Evolutionary conservation across 2,888 invertebrate species (phyloP).

Genomic region (Baronia brevicornis): DNA sequence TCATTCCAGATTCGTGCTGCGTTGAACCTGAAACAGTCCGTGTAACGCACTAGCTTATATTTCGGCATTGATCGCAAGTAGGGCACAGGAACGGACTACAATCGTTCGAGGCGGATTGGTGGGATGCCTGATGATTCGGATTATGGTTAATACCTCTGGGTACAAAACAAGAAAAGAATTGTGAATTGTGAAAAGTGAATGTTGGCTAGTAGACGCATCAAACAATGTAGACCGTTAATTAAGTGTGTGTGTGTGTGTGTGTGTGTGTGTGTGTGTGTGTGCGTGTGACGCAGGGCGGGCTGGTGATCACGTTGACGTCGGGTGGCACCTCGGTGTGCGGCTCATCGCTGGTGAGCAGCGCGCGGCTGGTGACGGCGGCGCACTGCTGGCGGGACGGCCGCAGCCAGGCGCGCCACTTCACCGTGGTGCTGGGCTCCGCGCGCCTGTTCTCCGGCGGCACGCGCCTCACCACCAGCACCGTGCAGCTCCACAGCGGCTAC

Average conservation of each 20-base stretch:
- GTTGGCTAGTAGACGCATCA: not conserved
- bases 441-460: slow-evolving; percentile 28
- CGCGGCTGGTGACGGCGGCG: slow-evolving; percentile 28
- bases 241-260: slow-evolving; percentile 22
- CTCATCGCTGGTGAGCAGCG: slow-evolving; percentile 27
- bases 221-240: slow-evolving; percentile 32
- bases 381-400: slow-evolving; percentile 32
- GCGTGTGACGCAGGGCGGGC: slow-evolving; percentile 29
- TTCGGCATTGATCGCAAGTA: too few species aligned
- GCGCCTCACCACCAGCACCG: slow-evolving; percentile 24
- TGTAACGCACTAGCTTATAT: too few species aligned
- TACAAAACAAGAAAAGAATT: too few species aligned
- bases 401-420: slow-evolving; percentile 28
- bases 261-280: slow-evolving; percentile 21
- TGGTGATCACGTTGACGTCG: slow-evolving; percentile 24
- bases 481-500: slow-evolving; percentile 27
- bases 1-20: too few species aligned
- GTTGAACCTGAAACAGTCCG: too few species aligned
- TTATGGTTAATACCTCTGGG: too few species aligned
- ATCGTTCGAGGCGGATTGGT: too few species aligned
- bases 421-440: slow-evolving; percentile 28
- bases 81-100: too few species aligned
- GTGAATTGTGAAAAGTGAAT: too few species aligned
- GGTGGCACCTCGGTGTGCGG: slow-evolving; percentile 32
- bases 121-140: too few species aligned